A percentile compares a stretch with the other conserved stretches of the same genome.
Evolutionary conservation across 2,888 invertebrate genomes (phyloP).

Genomic region (Abrostola tripartita): DNA sequence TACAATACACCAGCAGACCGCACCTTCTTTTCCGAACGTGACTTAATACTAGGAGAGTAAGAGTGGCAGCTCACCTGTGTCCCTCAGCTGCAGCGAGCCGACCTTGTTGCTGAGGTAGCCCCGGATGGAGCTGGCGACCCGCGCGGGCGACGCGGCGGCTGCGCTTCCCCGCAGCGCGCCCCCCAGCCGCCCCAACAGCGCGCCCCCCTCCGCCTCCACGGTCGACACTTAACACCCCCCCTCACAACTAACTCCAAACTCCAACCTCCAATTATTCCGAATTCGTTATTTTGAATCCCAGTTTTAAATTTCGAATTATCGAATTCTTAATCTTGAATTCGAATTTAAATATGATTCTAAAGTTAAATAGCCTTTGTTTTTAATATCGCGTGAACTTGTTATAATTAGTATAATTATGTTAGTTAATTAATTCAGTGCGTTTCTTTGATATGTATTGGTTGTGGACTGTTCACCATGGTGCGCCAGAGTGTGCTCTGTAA

Average conservation of each 20-base stretch:
- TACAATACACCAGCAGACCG: no score
- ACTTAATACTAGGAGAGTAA: neutral
- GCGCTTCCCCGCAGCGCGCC: slow-evolving; percentile 91
- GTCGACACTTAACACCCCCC: slow-evolving; percentile 71
- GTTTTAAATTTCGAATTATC: neutral
- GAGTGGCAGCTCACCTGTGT: slow-evolving; percentile 89
- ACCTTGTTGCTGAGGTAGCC: slow-evolving; percentile 91
- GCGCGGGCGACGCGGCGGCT: slow-evolving; percentile 91
- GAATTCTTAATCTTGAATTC: neutral
- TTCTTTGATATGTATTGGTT: slow-evolving; percentile 82
- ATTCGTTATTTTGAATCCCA: neutral
- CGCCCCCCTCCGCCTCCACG: slow-evolving; percentile 87
- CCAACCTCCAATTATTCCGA: no score
- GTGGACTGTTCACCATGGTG: slow-evolving; percentile 75
- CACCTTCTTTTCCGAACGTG: no score
- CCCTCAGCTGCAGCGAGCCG: slow-evolving; percentile 90
- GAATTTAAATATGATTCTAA: slow-evolving; percentile 1
- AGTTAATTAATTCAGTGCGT: slow-evolving; percentile 77
- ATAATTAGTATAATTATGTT: slow-evolving; percentile 40
- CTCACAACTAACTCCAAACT: slow-evolving; percentile 10
- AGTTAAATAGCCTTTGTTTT: slow-evolving; percentile 15
- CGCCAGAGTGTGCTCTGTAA: slow-evolving; percentile 76
- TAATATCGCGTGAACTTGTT: slow-evolving; percentile 28
- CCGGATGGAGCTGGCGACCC: slow-evolving; percentile 92
- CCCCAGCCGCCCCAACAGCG: slow-evolving; percentile 90